Percentiles rank a stretch among this genome's conserved stretches.
Evolutionary conservation across 1,140 invertebrate species (phyloP).

Genomic region (Pseudomyrmex pallidus): DNA sequence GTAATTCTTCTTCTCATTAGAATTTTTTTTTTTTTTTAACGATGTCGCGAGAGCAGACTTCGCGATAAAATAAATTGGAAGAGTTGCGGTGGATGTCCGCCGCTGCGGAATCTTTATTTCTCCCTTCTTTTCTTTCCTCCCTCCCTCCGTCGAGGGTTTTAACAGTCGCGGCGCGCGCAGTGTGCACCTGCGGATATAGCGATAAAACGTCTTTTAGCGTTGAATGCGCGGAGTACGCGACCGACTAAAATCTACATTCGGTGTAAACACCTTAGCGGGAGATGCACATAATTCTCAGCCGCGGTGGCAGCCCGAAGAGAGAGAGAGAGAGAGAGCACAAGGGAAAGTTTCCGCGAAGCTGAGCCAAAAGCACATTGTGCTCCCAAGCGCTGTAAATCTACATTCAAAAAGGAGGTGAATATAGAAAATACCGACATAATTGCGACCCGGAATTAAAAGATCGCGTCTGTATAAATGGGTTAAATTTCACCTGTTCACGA

Average conservation of each 20-base stretch:
- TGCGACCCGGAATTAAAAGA: conserved; percentile 66
- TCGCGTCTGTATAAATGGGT: conserved; percentile 34
- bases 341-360: conserved; percentile 42
- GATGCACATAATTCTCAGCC: conserved; percentile 67
- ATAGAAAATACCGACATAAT: conserved; percentile 69
- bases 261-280: conserved; percentile 64
- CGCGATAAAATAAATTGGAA: conserved; percentile 46
- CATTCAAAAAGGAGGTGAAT: conserved; percentile 62
- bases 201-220: conserved; percentile 59
- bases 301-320: conserved; percentile 10
- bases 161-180: not conserved
- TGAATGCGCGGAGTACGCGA: conserved; percentile 48
- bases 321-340: conserved; percentile 6
- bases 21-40: not conserved
- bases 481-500: conserved; percentile 53
- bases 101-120: conserved; percentile 3
- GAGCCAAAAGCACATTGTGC: conserved; percentile 64
- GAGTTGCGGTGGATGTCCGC: conserved; percentile 3
- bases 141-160: not conserved
- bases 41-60: not conserved
- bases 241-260: conserved; percentile 70
- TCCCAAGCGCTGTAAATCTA: conserved; percentile 64
- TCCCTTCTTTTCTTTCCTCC: not conserved
- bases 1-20: not conserved
- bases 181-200: conserved; percentile 58